Evolutionary conservation across 2,888 invertebrate species (phyloP), one percentile per base, ranked within the genome.

Genomic region (Agrotis ipsilon): DNA sequence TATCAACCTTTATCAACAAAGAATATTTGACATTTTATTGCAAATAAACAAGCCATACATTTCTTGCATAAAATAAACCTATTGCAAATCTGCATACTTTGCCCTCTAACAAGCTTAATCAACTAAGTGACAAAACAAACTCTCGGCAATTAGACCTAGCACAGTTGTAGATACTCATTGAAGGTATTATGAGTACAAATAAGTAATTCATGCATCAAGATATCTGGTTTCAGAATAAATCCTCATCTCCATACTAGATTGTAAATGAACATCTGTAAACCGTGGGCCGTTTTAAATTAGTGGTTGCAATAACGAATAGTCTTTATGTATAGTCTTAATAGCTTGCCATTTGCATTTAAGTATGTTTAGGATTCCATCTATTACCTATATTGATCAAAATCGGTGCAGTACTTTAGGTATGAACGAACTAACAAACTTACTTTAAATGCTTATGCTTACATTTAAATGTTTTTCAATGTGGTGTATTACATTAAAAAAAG

Each of bases 151-250:
- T 46, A 65, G 1, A 16, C 24, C 2, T 9, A 21, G 16, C 48
- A 45, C 18, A 43, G 61, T 64, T 49, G 57, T 63, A 74, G 24
- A 66, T 69, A 49, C 45, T 78, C 62, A 66, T 69, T 80, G 39
- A 69, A 79, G 6, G 2, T 59, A 62, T 72, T 62, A 62, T 21
- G 13, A 65, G 58, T 43, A 51, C 43, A 45, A 49, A 1, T 21
- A 54, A 43, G 3, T 6, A 45, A 19, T 52, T 72, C 16, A 54
- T 61, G 52, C 49, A 13, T 49, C 19, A n/a, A 55, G 57, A 58
- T 68, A 68, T 78, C 27, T 27, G 11, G 57, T 77, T 78, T 54
- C 77, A 32, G 62, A 54, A 79, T 68, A 65, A 79, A 78, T 73
- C 49, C 58, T 65, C 74, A 65, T 73, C 61, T 68, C 61, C n/a